Conservation (phyloP, 2,797 vertebrate genomes). For the Yasuhikotakia modesta region DNA sequence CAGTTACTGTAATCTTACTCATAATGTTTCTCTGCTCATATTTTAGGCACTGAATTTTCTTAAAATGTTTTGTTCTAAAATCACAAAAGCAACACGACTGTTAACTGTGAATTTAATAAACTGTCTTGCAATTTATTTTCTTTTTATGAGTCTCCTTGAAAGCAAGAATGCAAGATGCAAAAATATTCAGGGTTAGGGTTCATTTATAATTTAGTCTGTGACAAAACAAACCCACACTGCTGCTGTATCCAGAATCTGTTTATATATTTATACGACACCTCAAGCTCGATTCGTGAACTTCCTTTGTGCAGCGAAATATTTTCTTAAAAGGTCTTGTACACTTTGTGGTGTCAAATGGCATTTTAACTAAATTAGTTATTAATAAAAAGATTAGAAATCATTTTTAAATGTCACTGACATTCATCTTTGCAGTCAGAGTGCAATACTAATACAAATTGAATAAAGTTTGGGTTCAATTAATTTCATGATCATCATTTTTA, state of each 20-base stretch:
- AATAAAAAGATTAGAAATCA: slow-evolving; percentile 12
- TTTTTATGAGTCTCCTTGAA: not conserved
- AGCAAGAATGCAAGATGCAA: not conserved
- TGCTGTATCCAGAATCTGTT: slow-evolving; percentile 16
- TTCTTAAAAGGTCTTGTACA: slow-evolving; percentile 12
- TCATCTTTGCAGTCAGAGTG: slow-evolving; percentile 23
- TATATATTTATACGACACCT: slow-evolving; percentile 33
- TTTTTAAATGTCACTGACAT: slow-evolving; percentile 2
- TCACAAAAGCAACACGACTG: not conserved
- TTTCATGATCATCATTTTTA: not conserved
- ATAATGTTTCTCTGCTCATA: not conserved
- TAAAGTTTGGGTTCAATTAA: slow-evolving; percentile 19
- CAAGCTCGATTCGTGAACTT: not conserved
- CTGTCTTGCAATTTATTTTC: too few species aligned
- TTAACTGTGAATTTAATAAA: slow-evolving; percentile 11
- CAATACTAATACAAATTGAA: slow-evolving; percentile 34
- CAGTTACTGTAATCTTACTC: not conserved
- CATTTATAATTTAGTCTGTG: not conserved
- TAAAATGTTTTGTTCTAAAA: not conserved
- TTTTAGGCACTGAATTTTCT: not conserved
- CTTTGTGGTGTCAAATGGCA: not conserved
- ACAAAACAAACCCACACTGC: slow-evolving; percentile 28
- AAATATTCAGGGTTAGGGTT: slow-evolving; percentile 4
- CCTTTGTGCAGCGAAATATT: slow-evolving; percentile 26
- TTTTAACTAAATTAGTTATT: slow-evolving; percentile 12